Evolutionary conservation across 2,797 vertebrate species (phyloP).

Genomic region (Pelochelys cantorii): DNA sequence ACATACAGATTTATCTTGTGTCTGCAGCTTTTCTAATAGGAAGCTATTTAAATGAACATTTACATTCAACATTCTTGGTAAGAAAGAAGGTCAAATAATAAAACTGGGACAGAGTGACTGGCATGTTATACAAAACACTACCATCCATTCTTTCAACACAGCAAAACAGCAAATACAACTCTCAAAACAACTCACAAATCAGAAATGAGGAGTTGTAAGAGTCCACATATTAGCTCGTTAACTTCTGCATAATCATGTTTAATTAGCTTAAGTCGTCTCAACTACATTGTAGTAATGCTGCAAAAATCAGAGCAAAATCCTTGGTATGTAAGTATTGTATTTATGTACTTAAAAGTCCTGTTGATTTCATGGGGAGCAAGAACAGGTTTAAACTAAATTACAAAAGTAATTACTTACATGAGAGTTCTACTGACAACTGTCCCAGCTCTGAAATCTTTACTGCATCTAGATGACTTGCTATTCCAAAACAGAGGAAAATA

Average conservation of each 20-base stretch:
- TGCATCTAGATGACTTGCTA: not conserved
- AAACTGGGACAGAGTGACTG: not conserved
- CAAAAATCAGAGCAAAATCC: not conserved
- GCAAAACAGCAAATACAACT: not conserved
- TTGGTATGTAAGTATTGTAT: not conserved
- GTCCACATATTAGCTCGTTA: not conserved
- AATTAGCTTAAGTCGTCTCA: not conserved
- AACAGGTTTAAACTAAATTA: not conserved
- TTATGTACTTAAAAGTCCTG: not conserved
- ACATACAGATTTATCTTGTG: not conserved
- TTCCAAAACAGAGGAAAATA: not conserved
- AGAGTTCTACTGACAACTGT: not conserved
- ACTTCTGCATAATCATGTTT: not conserved
- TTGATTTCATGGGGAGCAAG: not conserved
- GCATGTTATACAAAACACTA: not conserved
- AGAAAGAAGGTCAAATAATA: not conserved
- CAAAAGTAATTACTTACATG: not conserved
- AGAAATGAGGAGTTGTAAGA: not conserved
- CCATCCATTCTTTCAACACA: not conserved
- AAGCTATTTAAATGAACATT: not conserved
- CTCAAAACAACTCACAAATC: not conserved
- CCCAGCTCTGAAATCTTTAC: not conserved
- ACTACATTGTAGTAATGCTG: not conserved
- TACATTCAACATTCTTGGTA: not conserved
- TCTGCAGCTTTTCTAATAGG: not conserved